Percentiles rank a stretch among this genome's conserved stretches.
Conservation (phyloP, 1,140 invertebrate genomes). For the Glossosoma conforme region DNA sequence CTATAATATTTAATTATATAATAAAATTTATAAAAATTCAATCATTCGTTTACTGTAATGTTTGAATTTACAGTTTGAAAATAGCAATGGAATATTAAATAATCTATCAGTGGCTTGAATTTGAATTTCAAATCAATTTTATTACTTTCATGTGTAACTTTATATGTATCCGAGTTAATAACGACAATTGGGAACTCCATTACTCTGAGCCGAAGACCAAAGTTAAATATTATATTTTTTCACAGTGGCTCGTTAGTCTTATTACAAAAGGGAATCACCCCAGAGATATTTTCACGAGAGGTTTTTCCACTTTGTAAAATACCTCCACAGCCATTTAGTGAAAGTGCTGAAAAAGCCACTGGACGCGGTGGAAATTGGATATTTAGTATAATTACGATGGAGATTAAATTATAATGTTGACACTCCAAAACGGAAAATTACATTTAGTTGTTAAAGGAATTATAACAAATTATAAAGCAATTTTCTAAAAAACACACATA, state of each 20-base stretch:
- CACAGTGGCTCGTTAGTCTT: slow-evolving; percentile 11
- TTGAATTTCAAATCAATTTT: no score
- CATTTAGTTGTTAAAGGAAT: no score
- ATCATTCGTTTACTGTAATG: no score
- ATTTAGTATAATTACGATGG: slow-evolving; percentile 16
- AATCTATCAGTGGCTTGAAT: background rate
- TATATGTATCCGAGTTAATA: background rate
- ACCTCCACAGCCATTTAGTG: background rate
- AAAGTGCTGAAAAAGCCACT: slow-evolving; percentile 21
- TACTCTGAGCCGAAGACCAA: background rate
- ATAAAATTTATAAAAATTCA: no score
- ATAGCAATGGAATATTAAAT: background rate
- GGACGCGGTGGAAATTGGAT: slow-evolving; percentile 10
- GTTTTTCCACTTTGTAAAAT: slow-evolving; percentile 14
- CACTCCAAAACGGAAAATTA: no score
- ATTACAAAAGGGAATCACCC: slow-evolving; percentile 15
- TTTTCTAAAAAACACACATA: no score
- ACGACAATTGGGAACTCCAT: background rate
- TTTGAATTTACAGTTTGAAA: background rate
- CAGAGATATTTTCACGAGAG: slow-evolving; percentile 18
- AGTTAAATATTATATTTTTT: slow-evolving; percentile 7
- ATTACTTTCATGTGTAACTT: no score
- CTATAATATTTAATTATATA: no score
- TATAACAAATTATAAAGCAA: no score
- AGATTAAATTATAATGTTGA: slow-evolving; percentile 15